Evolutionary conservation across 2,797 vertebrate genomes (phyloP).

Genomic region (Chelmon rostratus): DNA sequence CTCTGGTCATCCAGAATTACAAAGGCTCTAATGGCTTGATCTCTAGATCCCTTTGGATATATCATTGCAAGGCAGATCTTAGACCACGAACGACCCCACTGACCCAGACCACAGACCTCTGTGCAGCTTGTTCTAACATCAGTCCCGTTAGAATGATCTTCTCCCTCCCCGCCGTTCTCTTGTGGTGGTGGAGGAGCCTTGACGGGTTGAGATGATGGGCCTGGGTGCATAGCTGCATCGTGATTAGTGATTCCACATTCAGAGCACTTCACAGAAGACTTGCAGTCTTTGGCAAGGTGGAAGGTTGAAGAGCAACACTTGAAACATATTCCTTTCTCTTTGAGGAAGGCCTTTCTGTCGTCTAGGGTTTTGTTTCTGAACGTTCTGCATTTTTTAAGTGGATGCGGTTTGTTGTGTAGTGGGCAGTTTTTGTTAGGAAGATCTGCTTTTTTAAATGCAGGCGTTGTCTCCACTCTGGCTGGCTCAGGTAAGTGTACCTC

Average conservation of each 20-base stretch:
- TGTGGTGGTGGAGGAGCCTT: neutral
- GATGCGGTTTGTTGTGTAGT: too few relatives aligned
- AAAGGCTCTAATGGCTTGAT: neutral
- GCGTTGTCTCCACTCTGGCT: too few relatives aligned
- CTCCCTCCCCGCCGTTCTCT: neutral
- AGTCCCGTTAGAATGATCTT: neutral
- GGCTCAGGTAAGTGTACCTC: too few relatives aligned
- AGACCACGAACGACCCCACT: neutral
- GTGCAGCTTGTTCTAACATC: constrained; percentile 8
- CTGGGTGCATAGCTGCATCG: neutral
- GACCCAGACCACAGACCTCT: neutral
- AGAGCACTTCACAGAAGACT: neutral
- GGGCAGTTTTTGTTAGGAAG: constrained; percentile 2
- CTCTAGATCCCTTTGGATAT: neutral
- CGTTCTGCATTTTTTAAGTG: constrained; percentile 4
- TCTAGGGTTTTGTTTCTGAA: neutral
- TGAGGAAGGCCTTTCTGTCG: neutral
- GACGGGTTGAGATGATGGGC: neutral
- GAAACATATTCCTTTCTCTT: too few relatives aligned
- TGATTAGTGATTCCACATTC: neutral
- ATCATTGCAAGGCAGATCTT: neutral
- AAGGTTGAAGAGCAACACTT: neutral
- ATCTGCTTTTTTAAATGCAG: too few relatives aligned
- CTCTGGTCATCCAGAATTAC: neutral
- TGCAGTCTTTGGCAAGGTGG: neutral